A percentile compares a stretch with the other conserved stretches of the same genome.
These are phyloP conservation scores for Jaculus jaculus DNA, from an alignment of 2,113 vertebrate species.

Conservation along the genomic window DNA sequence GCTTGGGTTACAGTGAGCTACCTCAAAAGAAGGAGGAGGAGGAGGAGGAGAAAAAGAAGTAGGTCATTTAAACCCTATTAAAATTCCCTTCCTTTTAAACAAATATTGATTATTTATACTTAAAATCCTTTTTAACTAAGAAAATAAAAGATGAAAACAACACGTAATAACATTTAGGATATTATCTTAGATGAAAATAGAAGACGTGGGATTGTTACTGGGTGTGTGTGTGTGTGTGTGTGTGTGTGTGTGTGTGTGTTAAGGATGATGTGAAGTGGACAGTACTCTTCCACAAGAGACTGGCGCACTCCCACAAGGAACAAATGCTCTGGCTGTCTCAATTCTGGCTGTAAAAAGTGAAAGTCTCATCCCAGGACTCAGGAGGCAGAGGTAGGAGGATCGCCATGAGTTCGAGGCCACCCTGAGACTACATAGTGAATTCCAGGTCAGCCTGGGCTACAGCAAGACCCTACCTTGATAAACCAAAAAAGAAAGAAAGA, in stretches of 20 bases:
- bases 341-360: not conserved
- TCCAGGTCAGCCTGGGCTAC: no score
- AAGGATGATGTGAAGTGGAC: not conserved
- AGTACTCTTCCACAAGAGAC: not conserved
- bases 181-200: not conserved
- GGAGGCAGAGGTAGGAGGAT: no score
- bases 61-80: conserved; percentile 4
- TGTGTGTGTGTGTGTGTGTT: not conserved
- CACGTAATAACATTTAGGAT: conserved; percentile 25
- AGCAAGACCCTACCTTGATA: no score
- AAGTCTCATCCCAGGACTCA: not conserved
- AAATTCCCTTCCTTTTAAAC: conserved; percentile 52
- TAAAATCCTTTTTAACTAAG: conserved; percentile 6
- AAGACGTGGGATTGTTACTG: not conserved
- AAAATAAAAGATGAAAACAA: conserved; percentile 43
- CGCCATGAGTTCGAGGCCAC: no score
- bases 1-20: no score
- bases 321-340: not conserved
- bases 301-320: not conserved
- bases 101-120: not conserved
- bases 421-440: no score
- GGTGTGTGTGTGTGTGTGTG: not conserved
- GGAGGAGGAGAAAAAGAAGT: not conserved
- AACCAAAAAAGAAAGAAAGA: no score
- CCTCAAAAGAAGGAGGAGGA: no score